phyloP scores from a whole-genome alignment of 2,797 vertebrate genomes.

The Hydrophis major region DNA sequence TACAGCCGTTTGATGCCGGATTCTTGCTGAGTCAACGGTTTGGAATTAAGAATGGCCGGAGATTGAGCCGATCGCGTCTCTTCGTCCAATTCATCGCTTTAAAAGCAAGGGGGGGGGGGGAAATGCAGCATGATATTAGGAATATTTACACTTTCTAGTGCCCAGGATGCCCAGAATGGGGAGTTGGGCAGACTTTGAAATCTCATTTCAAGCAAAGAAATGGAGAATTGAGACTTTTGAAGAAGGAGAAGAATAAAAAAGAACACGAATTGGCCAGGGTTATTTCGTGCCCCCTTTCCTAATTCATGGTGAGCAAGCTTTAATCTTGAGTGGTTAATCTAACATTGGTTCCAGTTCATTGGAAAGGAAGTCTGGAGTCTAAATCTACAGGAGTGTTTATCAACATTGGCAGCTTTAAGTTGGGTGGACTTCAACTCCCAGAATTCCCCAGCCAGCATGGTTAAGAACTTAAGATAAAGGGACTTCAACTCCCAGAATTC shows the following conservation, averaged over 20 bases:
- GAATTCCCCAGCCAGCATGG: not conserved
- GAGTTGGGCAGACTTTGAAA: not conserved
- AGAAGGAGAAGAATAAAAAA: not conserved
- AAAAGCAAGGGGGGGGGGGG: conserved; percentile 40
- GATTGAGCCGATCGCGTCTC: conserved; percentile 76
- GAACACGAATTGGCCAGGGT: not conserved
- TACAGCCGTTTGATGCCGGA: conserved; percentile 98
- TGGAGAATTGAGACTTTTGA: not conserved
- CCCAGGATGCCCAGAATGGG: not conserved
- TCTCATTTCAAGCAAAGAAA: not conserved
- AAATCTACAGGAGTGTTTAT: not conserved
- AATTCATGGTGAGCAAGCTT: no score
- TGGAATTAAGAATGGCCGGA: conserved; percentile 74
- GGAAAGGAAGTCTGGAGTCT: not conserved
- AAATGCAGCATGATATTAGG: not conserved
- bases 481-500: not conserved
- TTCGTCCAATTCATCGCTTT: conserved; percentile 89
- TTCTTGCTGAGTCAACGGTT: conserved; percentile 82
- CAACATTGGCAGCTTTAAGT: not conserved
- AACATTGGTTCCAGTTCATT: no score
- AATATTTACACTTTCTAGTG: not conserved
- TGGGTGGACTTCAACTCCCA: no score
- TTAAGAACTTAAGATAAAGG: not conserved
- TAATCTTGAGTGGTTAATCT: not conserved
- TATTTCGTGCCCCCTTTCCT: not conserved